Evolutionary conservation across 2,797 vertebrate species (phyloP), one percentile per base, ranked within the genome.

Genomic region (Falco cherrug): DNA sequence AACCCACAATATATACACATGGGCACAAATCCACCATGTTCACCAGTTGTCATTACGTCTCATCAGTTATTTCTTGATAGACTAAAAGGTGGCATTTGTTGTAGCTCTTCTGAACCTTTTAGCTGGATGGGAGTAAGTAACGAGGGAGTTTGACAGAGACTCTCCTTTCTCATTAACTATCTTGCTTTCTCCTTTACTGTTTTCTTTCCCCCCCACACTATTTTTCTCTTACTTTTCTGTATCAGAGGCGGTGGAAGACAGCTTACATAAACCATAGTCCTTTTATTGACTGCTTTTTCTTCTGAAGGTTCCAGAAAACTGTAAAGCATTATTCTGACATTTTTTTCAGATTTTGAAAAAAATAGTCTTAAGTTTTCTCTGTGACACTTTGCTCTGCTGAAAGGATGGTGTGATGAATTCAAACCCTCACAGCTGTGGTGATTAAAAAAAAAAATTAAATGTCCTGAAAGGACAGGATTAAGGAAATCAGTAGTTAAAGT

Each of bases 311-410:
- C 37, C 61, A 73, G 70, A 33, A 57, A 48, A 68, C 21, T 25
- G 25, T 25, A n/a, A 67, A 65, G 41, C 0, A 0, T 67, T 76
- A n/a, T 18, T 51, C 57, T 63, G 25, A 22, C 21, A 0, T 16
- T 37, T 56, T 54, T 75, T 68, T 56, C 51, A 60, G 47, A 48
- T 48, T 53, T 53, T 31, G n/a, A 63, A 37, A 74, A 60, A 78
- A 51, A 18, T 28, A 29, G 9, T 29, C 25, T 20, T 20, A 31
- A 31, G 50, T 64, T 79, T 50, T 76, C 48, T 88, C 31, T 65
- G 50, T 3, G 4, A 15, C 33, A 9, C 9, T 25, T 87, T 48
- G 29, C 75, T 69, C 61, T 53, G 13, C 51, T 41, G 41, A 45
- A 77, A 51, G 70, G 41, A 47, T 20, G 4, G 11, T 33, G 24